These are phyloP conservation scores for Copsychus sechellarum DNA, from an alignment of 2,113 vertebrate genomes.

Conservation along the genomic window DNA sequence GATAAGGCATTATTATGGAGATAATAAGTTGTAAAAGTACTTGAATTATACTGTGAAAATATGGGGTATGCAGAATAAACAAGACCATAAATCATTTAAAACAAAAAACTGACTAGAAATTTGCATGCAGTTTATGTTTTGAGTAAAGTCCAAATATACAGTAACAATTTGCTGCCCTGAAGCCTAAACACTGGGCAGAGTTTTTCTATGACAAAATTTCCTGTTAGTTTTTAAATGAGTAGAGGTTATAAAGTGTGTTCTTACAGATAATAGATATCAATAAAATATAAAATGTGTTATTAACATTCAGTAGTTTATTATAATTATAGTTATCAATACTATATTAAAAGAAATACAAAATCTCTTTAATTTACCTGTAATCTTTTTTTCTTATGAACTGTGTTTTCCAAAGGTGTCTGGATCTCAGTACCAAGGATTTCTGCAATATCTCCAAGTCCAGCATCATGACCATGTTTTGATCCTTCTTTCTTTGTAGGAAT, in stretches of 20 bases:
- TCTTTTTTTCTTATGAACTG: constrained; percentile 86
- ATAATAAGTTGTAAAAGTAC: background rate
- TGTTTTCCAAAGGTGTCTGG: constrained; percentile 83
- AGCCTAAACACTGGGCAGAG: background rate
- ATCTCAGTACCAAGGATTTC: constrained; percentile 87
- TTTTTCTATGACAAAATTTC: background rate
- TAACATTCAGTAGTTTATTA: background rate
- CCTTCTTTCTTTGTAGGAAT: constrained; percentile 86
- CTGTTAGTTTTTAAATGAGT: background rate
- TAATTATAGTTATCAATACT: background rate
- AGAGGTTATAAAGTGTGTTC: background rate
- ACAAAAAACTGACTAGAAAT: background rate
- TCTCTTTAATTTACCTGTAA: constrained; percentile 79
- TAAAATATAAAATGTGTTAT: background rate
- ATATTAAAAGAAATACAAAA: background rate
- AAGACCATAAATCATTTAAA: background rate
- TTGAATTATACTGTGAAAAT: background rate
- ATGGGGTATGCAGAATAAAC: background rate
- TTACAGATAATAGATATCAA: background rate
- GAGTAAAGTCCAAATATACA: background rate
- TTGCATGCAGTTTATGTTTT: background rate
- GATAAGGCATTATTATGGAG: background rate
- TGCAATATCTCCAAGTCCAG: constrained; percentile 91
- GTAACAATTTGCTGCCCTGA: background rate
- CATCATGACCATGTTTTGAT: constrained; percentile 85